Conservation (phyloP, 1,140 invertebrate species). For the Eurytemora carolleeae region DNA sequence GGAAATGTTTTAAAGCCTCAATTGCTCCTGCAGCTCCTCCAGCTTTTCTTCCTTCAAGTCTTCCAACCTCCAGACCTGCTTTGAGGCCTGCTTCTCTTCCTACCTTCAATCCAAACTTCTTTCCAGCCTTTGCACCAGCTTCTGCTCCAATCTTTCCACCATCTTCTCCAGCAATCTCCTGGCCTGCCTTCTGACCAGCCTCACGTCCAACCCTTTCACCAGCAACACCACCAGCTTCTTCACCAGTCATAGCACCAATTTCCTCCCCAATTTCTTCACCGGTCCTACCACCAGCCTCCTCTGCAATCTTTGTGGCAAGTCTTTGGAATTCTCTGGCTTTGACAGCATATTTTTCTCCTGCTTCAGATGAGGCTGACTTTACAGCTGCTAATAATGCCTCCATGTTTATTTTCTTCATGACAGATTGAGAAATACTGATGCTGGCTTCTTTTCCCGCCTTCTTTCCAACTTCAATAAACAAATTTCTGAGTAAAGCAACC, state of each 20-base stretch:
- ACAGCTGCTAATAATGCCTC: slow-evolving; percentile 3
- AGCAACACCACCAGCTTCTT: slow-evolving; percentile 10
- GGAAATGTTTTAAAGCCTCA: slow-evolving; percentile 11
- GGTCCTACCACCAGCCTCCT: slow-evolving; percentile 9
- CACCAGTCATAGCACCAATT: slow-evolving; percentile 6
- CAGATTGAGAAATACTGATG: background rate
- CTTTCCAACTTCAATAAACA: slow-evolving; percentile 9
- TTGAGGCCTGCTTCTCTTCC: slow-evolving; percentile 2
- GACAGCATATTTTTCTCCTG: slow-evolving; percentile 14
- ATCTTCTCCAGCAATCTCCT: slow-evolving; percentile 9
- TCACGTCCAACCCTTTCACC: slow-evolving; percentile 14
- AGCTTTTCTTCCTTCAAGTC: background rate
- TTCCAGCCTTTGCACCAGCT: slow-evolving; percentile 10
- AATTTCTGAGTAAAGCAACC: background rate
- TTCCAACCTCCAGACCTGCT: slow-evolving; percentile 1
- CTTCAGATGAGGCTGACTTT: background rate
- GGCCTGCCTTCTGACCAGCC: slow-evolving; percentile 11
- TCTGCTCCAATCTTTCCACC: slow-evolving; percentile 5
- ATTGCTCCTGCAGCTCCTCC: slow-evolving; percentile 9
- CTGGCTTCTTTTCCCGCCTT: slow-evolving; percentile 3
- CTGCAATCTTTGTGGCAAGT: slow-evolving; percentile 10
- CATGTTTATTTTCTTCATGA: background rate
- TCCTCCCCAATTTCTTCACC: slow-evolving; percentile 1
- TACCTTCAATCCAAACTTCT: slow-evolving; percentile 14
- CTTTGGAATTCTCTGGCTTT: slow-evolving; percentile 16